Conservation (phyloP, 2,888 invertebrate species). For the Cantharis nigra region DNA sequence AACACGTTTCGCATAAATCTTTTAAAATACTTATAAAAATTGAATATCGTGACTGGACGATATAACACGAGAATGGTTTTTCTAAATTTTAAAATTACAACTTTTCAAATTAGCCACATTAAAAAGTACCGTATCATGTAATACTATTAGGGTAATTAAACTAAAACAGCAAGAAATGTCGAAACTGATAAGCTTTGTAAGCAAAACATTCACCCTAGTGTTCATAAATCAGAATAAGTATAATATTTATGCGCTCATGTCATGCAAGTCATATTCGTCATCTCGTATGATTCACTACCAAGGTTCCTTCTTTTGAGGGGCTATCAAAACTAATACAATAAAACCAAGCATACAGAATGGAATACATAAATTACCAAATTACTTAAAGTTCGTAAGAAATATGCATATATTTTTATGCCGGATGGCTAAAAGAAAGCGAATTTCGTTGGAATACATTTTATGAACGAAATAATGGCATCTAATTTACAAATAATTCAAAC, state of each 20-base stretch:
- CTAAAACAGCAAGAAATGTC: conserved; percentile 12
- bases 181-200: conserved; percentile 7
- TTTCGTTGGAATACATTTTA: too few relatives aligned
- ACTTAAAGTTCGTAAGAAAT: not conserved
- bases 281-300: conserved; percentile 39
- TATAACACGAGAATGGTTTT: not conserved
- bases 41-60: not conserved
- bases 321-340: conserved; percentile 23
- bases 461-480: too few relatives aligned
- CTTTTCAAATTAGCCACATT: conserved; percentile 3
- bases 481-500: too few relatives aligned
- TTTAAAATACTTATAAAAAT: not conserved
- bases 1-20: not conserved
- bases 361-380: not conserved
- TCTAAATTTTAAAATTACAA: not conserved
- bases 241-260: conserved; percentile 38
- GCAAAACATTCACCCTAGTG: conserved; percentile 8
- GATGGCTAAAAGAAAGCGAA: too few relatives aligned
- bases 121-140: conserved; percentile 12
- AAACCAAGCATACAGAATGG: conserved; percentile 7
- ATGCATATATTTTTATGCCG: not conserved
- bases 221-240: conserved; percentile 39
- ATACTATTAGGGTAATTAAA: conserved; percentile 6
- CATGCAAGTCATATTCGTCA: conserved; percentile 45
- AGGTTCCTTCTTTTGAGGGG: conserved; percentile 22